Evolutionary conservation across 2,797 vertebrate species (phyloP), one percentile per base, ranked within the genome.

Genomic region (Parauchenoglanis ngamensis): DNA sequence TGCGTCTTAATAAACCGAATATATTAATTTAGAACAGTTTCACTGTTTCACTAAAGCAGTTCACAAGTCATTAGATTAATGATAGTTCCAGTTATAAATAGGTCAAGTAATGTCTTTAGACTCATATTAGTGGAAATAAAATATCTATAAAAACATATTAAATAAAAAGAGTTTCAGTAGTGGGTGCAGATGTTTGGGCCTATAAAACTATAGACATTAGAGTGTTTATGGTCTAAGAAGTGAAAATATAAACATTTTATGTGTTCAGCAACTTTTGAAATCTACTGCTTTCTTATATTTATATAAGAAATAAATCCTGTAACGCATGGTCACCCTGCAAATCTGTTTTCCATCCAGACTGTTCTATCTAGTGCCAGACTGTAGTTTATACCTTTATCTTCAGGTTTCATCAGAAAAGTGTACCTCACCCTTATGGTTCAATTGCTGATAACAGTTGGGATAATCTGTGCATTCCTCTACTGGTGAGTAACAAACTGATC

Each of bases 381-480:
- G 49, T 17, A 28, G 10, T 78, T 85, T 49, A 52, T 82, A 82
- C 4, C 15, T 87, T 59, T 83, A 35, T 75, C 40, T 86, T 40
- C 89, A 96, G 96, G 93, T 84, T 96, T 96, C 86, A 92, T 96
- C 59, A 94, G 92, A 89, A 96, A 96, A 91, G 96, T 96, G 81
- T 96, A 96, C 90, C 87, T 96, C 87, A 95, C 93, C 65, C 92
- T 96, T 91, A 92, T 94, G 93, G 77, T 94, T 88, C 96, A 96
- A 90, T 92, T 96, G 46, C 85, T 96, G 63, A 80, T 94, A 84
- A 96, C 96, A 25, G 90, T 96, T 19, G 95, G 94, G 49, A 94
- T 97, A 88, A 96, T 96, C 92, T 96, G 94, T 87, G 88, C 91
- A 70, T 96, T 96, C 90, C 88, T 96, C 61, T 96, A 94, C 91